Percentiles rank a stretch among this genome's conserved stretches.
phyloP scores from a whole-genome alignment of 2,888 invertebrate genomes.

The Drosophila macrospina region DNA sequence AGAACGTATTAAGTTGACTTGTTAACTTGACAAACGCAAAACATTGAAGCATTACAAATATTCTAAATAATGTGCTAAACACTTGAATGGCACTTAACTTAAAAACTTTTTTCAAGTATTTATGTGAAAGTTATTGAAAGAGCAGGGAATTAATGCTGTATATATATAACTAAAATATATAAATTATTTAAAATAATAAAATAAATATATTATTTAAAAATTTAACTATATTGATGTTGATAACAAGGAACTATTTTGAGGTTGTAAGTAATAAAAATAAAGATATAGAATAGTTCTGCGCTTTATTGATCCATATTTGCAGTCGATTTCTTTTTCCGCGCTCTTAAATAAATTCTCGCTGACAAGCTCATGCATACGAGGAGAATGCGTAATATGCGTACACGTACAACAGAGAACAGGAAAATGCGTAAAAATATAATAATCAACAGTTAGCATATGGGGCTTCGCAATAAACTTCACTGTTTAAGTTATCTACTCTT shows the following conservation, averaged over 20 bases:
- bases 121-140: not conserved
- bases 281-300: slow-evolving; percentile 20
- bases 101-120: not conserved
- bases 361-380: slow-evolving; percentile 53
- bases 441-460: too few relatives aligned
- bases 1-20: slow-evolving; percentile 47
- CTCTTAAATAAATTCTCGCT: slow-evolving; percentile 23
- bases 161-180: too few relatives aligned
- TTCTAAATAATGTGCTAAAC: slow-evolving; percentile 3
- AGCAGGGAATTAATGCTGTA: too few relatives aligned
- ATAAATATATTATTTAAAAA: too few relatives aligned
- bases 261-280: too few relatives aligned
- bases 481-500: slow-evolving; percentile 9
- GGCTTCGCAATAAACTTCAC: slow-evolving; percentile 37
- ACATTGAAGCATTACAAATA: slow-evolving; percentile 1
- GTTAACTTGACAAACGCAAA: slow-evolving; percentile 48
- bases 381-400: slow-evolving; percentile 27
- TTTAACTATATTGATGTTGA: too few relatives aligned
- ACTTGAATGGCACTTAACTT: slow-evolving; percentile 1
- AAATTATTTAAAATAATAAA: too few relatives aligned
- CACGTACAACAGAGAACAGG: not conserved
- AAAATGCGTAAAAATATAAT: not conserved
- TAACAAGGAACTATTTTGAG: too few relatives aligned
- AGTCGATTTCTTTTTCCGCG: slow-evolving; percentile 26
- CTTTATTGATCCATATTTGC: slow-evolving; percentile 56